phyloP scores from a whole-genome alignment of 1,140 invertebrate genomes.

The Drosophila tropicalis region DNA sequence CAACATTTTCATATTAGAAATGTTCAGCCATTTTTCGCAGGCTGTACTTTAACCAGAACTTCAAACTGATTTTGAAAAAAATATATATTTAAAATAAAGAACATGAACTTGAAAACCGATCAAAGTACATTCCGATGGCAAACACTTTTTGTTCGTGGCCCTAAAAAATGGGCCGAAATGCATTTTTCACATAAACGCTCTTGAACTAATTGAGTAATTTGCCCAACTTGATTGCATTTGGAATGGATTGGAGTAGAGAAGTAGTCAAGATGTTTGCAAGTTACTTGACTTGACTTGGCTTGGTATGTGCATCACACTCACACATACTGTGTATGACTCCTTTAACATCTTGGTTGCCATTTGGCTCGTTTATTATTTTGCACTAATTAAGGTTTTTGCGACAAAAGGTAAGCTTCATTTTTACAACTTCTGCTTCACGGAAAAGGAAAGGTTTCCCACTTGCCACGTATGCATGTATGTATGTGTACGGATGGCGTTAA shows the following conservation, averaged over 20 bases:
- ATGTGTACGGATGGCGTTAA: conserved; percentile 47
- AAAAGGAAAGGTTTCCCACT: conserved; percentile 20
- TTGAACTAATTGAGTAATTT: conserved; percentile 65
- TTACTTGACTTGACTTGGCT: not conserved
- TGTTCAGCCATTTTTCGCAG: no score
- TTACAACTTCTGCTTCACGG: conserved; percentile 36
- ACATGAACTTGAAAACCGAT: no score
- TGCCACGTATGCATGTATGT: conserved; percentile 5
- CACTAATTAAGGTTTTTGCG: conserved; percentile 76
- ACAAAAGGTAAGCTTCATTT: conserved; percentile 65
- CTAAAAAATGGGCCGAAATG: not conserved
- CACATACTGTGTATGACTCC: not conserved
- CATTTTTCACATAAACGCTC: conserved; percentile 31
- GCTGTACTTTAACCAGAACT: no score
- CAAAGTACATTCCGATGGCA: no score
- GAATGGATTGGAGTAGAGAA: conserved; percentile 23
- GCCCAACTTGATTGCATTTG: conserved; percentile 49
- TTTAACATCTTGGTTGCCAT: not conserved
- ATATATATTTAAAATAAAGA: no score
- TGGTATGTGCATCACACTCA: not conserved
- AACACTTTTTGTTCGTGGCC: no score
- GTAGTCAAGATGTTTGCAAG: conserved; percentile 26
- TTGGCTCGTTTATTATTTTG: conserved; percentile 69
- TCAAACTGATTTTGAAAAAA: no score
- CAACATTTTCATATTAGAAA: no score